These are phyloP conservation scores for Pachydiplax longipennis DNA, from an alignment of 2,888 invertebrate genomes.

Conservation along the genomic window DNA sequence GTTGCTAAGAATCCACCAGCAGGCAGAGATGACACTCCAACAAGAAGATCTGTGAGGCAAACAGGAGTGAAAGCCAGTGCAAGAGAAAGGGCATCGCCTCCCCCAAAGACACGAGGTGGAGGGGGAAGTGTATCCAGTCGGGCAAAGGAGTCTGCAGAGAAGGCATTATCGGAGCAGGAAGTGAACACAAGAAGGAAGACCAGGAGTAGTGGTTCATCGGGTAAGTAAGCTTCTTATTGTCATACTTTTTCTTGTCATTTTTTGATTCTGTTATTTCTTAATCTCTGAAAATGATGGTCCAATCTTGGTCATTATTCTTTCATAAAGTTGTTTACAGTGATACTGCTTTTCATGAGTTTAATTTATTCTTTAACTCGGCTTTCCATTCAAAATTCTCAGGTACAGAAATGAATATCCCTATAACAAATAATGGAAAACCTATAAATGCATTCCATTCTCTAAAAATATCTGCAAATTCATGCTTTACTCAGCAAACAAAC, in stretches of 20 bases:
- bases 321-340: too few species aligned
- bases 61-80: slow-evolving; percentile 45
- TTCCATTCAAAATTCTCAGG: too few species aligned
- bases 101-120: slow-evolving; percentile 40
- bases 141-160: slow-evolving; percentile 24
- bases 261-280: background rate
- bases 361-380: too few species aligned
- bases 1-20: background rate
- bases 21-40: slow-evolving; percentile 51
- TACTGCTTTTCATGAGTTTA: too few species aligned
- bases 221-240: slow-evolving; percentile 41
- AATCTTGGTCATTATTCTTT: background rate
- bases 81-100: slow-evolving; percentile 37
- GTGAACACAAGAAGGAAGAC: slow-evolving; percentile 54
- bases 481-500: too few species aligned
- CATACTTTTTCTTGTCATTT: background rate
- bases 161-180: slow-evolving; percentile 49
- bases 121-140: slow-evolving; percentile 27
- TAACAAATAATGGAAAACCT: too few species aligned
- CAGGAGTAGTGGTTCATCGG: slow-evolving; percentile 53
- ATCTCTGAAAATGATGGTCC: background rate
- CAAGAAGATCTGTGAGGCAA: slow-evolving; percentile 57
- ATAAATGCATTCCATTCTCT: too few species aligned
- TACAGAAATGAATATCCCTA: too few species aligned
- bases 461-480: too few species aligned